These are phyloP conservation scores for Parapristionchus giblindavisi DNA, from an alignment of 2,888 invertebrate genomes.

Conservation along the genomic window DNA sequence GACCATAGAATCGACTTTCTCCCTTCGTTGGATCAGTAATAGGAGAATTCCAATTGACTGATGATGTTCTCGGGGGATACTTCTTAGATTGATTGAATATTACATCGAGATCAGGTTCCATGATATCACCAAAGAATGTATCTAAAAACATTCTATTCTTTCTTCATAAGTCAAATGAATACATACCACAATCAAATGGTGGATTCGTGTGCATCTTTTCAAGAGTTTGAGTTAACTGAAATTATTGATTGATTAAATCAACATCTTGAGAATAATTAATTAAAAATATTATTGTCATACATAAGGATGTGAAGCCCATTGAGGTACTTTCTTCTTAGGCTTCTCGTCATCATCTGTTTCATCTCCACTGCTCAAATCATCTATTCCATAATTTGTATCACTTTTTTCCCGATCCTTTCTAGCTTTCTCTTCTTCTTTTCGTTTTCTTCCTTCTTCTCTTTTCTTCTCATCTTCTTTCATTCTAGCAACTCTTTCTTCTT, in stretches of 20 bases:
- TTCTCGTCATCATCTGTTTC: slow-evolving; percentile 70
- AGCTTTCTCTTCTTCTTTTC: slow-evolving; percentile 26
- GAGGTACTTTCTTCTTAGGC: slow-evolving; percentile 68
- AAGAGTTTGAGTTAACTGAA: slow-evolving; percentile 29
- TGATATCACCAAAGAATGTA: slow-evolving; percentile 32
- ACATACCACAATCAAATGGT: slow-evolving; percentile 24
- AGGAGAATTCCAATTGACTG: slow-evolving; percentile 35
- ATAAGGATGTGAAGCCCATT: slow-evolving; percentile 32
- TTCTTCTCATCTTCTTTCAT: slow-evolving; percentile 1
- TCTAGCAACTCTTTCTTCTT: not conserved
- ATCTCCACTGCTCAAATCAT: slow-evolving; percentile 69
- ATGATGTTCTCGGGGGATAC: slow-evolving; percentile 11
- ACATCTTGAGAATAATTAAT: not conserved
- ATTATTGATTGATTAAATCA: not conserved
- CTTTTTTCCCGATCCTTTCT: slow-evolving; percentile 15
- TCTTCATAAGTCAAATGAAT: not conserved
- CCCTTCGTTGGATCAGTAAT: slow-evolving; percentile 34
- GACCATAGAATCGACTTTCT: slow-evolving; percentile 22
- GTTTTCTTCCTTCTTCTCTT: not conserved
- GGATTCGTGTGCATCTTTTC: not conserved
- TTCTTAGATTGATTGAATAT: slow-evolving; percentile 16
- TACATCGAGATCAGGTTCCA: slow-evolving; percentile 22
- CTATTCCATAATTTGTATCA: slow-evolving; percentile 65
- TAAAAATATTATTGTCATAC: not conserved
- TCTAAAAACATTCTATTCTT: slow-evolving; percentile 1